A percentile compares a stretch with the other conserved stretches of the same genome.
phyloP scores from a whole-genome alignment of 1,140 invertebrate species.

The Arion vulgaris region DNA sequence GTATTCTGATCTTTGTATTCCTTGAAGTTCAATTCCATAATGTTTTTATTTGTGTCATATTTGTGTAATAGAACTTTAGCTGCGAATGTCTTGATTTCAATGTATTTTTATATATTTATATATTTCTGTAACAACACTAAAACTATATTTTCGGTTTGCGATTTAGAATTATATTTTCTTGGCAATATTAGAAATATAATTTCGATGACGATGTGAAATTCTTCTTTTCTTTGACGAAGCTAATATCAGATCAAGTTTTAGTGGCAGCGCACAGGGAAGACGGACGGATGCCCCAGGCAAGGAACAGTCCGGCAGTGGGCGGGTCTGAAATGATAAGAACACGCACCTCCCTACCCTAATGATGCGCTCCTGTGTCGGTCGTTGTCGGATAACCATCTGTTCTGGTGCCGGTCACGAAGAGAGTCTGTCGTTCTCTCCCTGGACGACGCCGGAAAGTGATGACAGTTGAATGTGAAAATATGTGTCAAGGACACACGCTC shows the following conservation, averaged over 20 bases:
- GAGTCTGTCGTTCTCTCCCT: not conserved
- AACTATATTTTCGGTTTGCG: too few relatives aligned
- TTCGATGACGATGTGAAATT: too few relatives aligned
- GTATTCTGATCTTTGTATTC: too few relatives aligned
- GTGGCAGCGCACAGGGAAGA: not conserved
- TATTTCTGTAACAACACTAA: too few relatives aligned
- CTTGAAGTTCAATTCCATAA: too few relatives aligned
- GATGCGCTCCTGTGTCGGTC: slow-evolving; percentile 7
- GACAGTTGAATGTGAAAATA: not conserved
- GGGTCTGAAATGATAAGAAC: not conserved
- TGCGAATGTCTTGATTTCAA: too few relatives aligned
- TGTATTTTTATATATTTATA: too few relatives aligned
- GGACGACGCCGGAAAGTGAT: not conserved
- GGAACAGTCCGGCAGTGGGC: not conserved
- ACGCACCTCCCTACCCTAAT: not conserved
- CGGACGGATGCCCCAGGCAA: not conserved
- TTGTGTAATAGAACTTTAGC: too few relatives aligned
- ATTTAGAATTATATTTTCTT: too few relatives aligned
- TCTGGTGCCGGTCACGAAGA: not conserved
- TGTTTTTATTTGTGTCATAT: too few relatives aligned
- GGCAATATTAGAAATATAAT: too few relatives aligned
- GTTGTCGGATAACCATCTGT: slow-evolving; percentile 22
- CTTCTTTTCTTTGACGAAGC: not conserved
- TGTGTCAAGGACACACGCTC: too few relatives aligned
- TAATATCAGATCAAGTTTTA: not conserved